These are phyloP conservation scores for Falco berigora DNA, from an alignment of 2,797 vertebrate species.

Conservation along the genomic window DNA sequence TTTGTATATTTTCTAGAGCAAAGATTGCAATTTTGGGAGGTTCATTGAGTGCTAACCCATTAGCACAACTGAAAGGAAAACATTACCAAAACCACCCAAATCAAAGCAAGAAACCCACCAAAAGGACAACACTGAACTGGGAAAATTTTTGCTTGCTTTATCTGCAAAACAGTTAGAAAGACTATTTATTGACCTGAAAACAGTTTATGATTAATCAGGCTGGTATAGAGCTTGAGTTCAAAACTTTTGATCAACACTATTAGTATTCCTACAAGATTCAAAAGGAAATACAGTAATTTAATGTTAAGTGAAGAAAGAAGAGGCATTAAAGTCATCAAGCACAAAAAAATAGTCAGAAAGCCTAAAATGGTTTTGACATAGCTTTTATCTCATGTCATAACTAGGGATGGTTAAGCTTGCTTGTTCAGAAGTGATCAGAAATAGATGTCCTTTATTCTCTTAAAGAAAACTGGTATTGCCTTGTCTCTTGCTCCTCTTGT, in stretches of 20 bases:
- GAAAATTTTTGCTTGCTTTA: background rate
- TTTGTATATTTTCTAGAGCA: background rate
- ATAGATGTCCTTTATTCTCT: background rate
- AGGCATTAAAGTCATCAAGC: background rate
- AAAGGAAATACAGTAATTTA: background rate
- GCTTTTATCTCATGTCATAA: background rate
- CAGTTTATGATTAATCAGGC: background rate
- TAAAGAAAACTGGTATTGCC: background rate
- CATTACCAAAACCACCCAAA: background rate
- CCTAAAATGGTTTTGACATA: background rate
- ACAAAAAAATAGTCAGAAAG: background rate
- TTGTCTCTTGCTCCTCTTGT: background rate
- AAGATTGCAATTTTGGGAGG: background rate
- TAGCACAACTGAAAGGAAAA: background rate
- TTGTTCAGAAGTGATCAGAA: background rate
- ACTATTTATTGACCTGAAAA: background rate
- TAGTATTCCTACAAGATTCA: background rate
- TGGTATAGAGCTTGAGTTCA: background rate
- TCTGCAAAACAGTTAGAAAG: background rate
- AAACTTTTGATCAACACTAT: background rate
- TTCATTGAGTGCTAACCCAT: background rate
- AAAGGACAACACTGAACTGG: background rate
- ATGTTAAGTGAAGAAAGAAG: background rate
- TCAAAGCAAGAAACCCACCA: accelerated
- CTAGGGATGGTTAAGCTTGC: background rate